Conservation (phyloP, 2,113 vertebrate species). For the Misgurnus mizolepis region DNA sequence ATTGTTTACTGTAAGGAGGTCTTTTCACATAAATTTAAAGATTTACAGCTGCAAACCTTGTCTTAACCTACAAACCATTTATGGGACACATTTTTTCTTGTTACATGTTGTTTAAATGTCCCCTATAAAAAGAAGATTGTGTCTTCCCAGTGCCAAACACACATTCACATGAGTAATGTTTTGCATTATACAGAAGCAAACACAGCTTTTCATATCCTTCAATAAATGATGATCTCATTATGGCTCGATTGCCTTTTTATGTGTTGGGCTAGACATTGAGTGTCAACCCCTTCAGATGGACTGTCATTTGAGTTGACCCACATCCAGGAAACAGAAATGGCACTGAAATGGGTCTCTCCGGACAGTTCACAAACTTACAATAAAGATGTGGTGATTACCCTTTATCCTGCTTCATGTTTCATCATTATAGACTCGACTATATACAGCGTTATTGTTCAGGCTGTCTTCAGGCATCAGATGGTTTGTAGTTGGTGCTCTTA, state of each 20-base stretch:
- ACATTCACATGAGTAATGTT: too few species aligned
- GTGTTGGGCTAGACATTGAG: neutral
- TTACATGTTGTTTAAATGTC: too few species aligned
- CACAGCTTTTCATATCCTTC: neutral
- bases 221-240: neutral
- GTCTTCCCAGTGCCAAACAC: too few species aligned
- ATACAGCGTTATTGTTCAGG: neutral
- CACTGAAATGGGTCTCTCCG: slow-evolving; percentile 16
- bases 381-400: neutral
- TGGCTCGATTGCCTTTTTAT: neutral
- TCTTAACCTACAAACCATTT: too few species aligned
- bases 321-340: neutral
- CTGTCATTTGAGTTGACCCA: neutral
- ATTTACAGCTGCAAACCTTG: too few species aligned
- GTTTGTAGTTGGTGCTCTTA: neutral
- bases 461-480: neutral
- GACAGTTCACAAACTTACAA: neutral
- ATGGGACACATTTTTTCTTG: too few species aligned
- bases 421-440: neutral
- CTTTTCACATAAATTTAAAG: too few species aligned
- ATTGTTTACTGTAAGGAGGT: too few species aligned
- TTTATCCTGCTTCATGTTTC: neutral
- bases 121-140: too few species aligned
- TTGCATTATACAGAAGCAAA: neutral
- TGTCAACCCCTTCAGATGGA: neutral